A percentile compares a stretch with the other conserved stretches of the same genome.
These are phyloP conservation scores for Eledone cirrhosa DNA, from an alignment of 2,888 invertebrate genomes.

Conservation along the genomic window DNA sequence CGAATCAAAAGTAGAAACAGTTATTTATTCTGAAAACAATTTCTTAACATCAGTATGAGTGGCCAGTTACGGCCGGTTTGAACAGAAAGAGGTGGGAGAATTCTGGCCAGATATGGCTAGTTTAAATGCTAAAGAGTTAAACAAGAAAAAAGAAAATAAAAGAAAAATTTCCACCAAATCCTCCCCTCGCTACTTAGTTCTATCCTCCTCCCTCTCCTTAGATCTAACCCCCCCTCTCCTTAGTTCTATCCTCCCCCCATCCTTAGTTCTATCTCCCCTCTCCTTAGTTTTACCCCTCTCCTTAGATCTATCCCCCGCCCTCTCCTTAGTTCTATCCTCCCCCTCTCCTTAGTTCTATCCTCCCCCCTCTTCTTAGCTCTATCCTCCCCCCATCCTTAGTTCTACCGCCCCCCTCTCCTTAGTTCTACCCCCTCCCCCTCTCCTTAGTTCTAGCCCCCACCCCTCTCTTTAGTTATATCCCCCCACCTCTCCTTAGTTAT, in stretches of 20 bases:
- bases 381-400: not conserved
- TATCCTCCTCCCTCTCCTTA: no score
- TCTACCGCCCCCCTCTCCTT: not conserved
- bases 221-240: not conserved
- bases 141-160: no score
- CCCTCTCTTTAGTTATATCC: not conserved
- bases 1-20: no score
- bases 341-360: not conserved
- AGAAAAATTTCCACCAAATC: no score
- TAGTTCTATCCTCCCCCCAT: no score
- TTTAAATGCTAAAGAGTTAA: no score
- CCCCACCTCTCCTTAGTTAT: not conserved
- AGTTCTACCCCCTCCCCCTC: not conserved
- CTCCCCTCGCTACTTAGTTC: no score
- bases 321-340: not conserved
- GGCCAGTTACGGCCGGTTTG: no score
- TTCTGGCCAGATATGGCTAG: no score
- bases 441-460: not conserved
- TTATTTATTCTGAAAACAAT: no score
- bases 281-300: not conserved
- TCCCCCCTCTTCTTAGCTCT: not conserved
- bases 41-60: no score
- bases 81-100: no score
- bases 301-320: not conserved
- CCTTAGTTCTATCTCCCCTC: not conserved